Base-by-base conservation (phyloP, 2,113 vertebrate genomes). In the Paraplagusia blochii region DNA sequence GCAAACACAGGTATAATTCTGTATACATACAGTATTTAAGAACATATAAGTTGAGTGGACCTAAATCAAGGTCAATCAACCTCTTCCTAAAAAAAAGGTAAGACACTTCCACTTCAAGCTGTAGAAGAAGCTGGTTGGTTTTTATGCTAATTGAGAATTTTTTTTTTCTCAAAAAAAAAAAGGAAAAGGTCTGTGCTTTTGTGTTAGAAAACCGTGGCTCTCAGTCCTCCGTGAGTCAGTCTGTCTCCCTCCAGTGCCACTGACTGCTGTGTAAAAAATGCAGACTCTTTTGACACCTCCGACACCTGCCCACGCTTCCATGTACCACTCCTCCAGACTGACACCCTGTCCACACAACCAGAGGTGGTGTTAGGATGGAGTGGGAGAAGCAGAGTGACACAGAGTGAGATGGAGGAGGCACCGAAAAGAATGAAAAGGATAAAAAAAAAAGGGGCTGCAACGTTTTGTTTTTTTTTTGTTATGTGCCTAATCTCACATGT, bases 401-500 rank as follows among this genome's bases (percentile, higher is more conserved):
- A n/a, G n/a, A n/a, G n/a, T n/a, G 62, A 65, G 53, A 47, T 63
- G 51, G 47, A 74, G 12, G 70, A 87, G 77, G 81, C 77, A 84
- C 76, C 19, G 22, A 83, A 72, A 81, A 58, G 36, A 66, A 67
- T 50, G 62, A 57, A 50, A 70, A 62, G n/a, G n/a, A n/a, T n/a
- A 14, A 63, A 78, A 62, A 10, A 33, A 72, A 70, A 63, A 77
- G 64, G 56, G 55, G 18, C 11, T 49, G 53, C 33, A 73, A 34
- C 15, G 7, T 2, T 49, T 38, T 36, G 58, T 40, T 53, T 50
- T 63, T 50, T 33, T 48, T 67, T 46, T 73, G 87, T 81, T 90
- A 91, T 79, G 88, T 89, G 64, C 81, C 87, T 2, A 87, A 72
- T 66, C 58, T 74, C 64, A 87, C 80, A 55, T 58, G 77, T 1